A percentile compares a stretch with the other conserved stretches of the same genome.
These are phyloP conservation scores for Macrostomum lignano DNA, from an alignment of 1,140 invertebrate species.

Conservation along the genomic window DNA sequence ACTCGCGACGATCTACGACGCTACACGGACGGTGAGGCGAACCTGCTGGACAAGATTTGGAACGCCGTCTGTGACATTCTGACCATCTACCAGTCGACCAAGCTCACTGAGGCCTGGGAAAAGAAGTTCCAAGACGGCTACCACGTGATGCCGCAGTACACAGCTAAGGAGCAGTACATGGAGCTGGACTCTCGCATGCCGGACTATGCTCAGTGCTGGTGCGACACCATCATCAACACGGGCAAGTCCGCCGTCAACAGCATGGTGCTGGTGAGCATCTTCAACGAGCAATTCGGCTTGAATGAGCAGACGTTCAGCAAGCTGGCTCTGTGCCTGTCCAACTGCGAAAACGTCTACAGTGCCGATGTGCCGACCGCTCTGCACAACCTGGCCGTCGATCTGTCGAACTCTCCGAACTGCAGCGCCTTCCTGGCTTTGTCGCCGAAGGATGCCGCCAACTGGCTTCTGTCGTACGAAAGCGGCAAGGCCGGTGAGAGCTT, in stretches of 20 bases:
- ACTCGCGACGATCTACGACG: too few species aligned
- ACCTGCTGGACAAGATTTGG: too few species aligned
- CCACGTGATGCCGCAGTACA: too few species aligned
- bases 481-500: slow-evolving; percentile 30
- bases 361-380: slow-evolving; percentile 34
- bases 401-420: not conserved
- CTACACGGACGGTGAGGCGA: too few species aligned
- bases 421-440: not conserved
- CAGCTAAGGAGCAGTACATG: too few species aligned
- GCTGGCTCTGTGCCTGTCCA: slow-evolving; percentile 37
- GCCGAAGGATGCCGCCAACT: slow-evolving; percentile 29
- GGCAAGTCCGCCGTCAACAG: slow-evolving; percentile 8
- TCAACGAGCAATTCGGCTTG: slow-evolving; percentile 30
- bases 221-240: slow-evolving; percentile 8
- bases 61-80: too few species aligned
- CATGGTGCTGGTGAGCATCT: slow-evolving; percentile 19
- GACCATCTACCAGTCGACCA: too few species aligned
- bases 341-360: slow-evolving; percentile 37
- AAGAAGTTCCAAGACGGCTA: too few species aligned
- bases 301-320: slow-evolving; percentile 33
- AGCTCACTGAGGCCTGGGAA: too few species aligned
- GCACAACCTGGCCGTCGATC: too few species aligned
- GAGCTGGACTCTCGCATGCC: too few species aligned
- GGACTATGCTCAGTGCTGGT: slow-evolving; percentile 10
- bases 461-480: slow-evolving; percentile 32